Conservation (phyloP, 2,888 invertebrate genomes). For the Seira musarum region DNA sequence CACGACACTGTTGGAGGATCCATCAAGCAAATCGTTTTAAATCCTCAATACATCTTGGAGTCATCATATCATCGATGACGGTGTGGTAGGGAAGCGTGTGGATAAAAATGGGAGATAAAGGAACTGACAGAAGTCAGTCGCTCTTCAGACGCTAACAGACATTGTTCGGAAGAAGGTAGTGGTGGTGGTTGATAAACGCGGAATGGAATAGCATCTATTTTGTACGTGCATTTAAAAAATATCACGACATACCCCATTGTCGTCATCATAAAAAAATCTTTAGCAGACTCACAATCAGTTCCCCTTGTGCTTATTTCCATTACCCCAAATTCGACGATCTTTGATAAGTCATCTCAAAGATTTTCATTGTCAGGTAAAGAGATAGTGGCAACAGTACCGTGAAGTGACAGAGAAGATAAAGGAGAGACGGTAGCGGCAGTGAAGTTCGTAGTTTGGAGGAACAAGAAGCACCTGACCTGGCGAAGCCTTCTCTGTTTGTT, state of each 20-base stretch:
- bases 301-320: conserved; percentile 55
- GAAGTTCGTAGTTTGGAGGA: background rate
- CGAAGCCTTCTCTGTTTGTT: conserved; percentile 12
- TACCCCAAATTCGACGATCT: conserved; percentile 58
- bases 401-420: conserved; percentile 39
- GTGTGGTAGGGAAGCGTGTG: too few relatives aligned
- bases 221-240: background rate
- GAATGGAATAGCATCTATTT: background rate
- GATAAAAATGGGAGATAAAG: conserved; percentile 46
- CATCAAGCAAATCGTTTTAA: too few relatives aligned
- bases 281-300: conserved; percentile 27
- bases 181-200: conserved; percentile 12
- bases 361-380: conserved; percentile 39
- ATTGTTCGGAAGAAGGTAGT: conserved; percentile 48
- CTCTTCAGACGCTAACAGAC: conserved; percentile 47
- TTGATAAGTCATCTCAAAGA: conserved; percentile 48
- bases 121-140: conserved; percentile 56
- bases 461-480: conserved; percentile 21
- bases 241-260: conserved; percentile 1
- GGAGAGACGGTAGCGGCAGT: conserved; percentile 55
- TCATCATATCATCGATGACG: too few relatives aligned
- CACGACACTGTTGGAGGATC: too few relatives aligned
- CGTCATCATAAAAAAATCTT: background rate
- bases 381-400: conserved; percentile 52
- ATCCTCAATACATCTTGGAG: too few relatives aligned